Evolutionary conservation across 1,140 invertebrate genomes (phyloP).

Genomic region (Bombus confusus): DNA sequence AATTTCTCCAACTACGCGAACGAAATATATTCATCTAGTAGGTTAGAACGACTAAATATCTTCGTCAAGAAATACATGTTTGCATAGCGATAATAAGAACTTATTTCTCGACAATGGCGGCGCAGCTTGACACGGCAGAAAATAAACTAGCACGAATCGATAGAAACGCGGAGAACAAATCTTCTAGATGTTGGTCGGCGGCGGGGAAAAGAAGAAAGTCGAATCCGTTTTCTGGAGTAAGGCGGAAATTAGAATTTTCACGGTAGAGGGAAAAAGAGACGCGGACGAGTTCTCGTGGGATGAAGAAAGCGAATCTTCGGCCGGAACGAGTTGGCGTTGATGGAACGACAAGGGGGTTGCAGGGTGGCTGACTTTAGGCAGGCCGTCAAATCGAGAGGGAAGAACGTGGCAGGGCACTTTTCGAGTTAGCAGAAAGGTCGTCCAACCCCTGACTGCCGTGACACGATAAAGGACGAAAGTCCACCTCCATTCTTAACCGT

Average conservation of each 20-base stretch:
- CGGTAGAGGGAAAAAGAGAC: background rate
- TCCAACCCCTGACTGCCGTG: slow-evolving; percentile 47
- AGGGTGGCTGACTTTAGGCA: slow-evolving; percentile 51
- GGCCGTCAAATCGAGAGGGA: slow-evolving; percentile 62
- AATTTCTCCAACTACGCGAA: no score
- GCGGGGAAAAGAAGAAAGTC: background rate
- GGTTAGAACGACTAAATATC: background rate
- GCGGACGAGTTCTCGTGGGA: background rate
- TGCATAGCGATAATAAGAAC: background rate
- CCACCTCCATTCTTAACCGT: slow-evolving; percentile 46
- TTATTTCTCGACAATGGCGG: background rate
- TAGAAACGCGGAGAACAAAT: background rate
- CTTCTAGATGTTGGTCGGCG: background rate
- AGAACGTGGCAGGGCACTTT: slow-evolving; percentile 29
- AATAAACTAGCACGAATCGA: background rate
- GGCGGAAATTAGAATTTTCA: slow-evolving; percentile 53
- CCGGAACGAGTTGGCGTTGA: slow-evolving; percentile 61
- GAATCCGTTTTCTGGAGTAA: background rate
- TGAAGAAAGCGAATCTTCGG: slow-evolving; percentile 44
- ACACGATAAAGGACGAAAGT: slow-evolving; percentile 57
- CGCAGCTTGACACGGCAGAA: background rate
- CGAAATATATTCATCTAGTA: no score
- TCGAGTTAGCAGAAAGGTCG: slow-evolving; percentile 51
- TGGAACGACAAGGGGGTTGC: slow-evolving; percentile 54
- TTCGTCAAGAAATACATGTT: background rate